Evolutionary conservation across 2,113 vertebrate genomes (phyloP).

Genomic region (Percina caprodes): DNA sequence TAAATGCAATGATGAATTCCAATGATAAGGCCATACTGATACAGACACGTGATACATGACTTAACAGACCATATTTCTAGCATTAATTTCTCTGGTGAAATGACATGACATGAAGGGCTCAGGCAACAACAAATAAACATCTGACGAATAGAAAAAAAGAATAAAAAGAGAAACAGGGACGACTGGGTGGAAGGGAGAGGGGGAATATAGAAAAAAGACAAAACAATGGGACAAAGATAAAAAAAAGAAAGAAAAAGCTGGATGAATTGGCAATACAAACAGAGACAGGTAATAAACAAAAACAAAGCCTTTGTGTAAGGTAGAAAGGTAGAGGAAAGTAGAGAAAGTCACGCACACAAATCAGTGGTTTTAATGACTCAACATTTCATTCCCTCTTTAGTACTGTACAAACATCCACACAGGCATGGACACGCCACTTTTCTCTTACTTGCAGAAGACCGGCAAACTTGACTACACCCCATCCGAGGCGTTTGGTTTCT

Average conservation of each 20-base stretch:
- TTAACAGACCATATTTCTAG: background rate
- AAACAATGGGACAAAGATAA: background rate
- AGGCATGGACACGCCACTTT: background rate
- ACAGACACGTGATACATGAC: too few species aligned
- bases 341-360: background rate
- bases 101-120: background rate
- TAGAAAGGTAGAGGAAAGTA: background rate
- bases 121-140: background rate
- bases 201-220: background rate
- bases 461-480: slow-evolving; percentile 98
- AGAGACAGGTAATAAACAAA: background rate
- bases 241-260: too few species aligned
- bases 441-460: slow-evolving; percentile 91
- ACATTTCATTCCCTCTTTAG: background rate
- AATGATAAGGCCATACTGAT: background rate
- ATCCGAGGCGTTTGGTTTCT: slow-evolving; percentile 94
- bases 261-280: background rate
- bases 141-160: background rate
- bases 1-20: background rate
- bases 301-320: too few species aligned
- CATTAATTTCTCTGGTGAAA: background rate
- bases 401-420: background rate
- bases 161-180: background rate
- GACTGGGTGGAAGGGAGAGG: background rate
- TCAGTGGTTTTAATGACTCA: background rate